Evolutionary conservation across 2,797 vertebrate species (phyloP).

Genomic region (Scolopax bukidnonensis): DNA sequence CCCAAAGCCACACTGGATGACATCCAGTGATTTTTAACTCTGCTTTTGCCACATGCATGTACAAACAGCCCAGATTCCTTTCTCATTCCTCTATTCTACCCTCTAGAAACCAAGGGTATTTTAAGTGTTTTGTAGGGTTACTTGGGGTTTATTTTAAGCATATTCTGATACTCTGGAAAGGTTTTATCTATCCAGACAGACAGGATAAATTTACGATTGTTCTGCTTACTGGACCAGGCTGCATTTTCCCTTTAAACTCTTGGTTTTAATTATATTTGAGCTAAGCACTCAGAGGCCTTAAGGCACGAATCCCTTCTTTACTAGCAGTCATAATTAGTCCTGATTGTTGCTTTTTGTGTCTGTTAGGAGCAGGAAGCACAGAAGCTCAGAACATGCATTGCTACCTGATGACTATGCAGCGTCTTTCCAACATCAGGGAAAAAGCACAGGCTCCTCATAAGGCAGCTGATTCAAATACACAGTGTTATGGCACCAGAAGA

Average conservation of each 20-base stretch:
- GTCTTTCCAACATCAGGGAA: background rate
- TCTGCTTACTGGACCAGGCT: background rate
- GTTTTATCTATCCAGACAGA: background rate
- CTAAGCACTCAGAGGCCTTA: background rate
- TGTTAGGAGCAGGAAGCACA: background rate
- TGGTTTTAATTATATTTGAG: conserved; percentile 15
- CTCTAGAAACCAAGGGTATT: background rate
- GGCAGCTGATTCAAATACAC: background rate
- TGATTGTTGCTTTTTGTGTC: conserved; percentile 2
- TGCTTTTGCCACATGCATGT: background rate
- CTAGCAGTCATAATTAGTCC: conserved; percentile 1
- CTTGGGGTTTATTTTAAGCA: background rate
- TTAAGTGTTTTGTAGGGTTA: background rate
- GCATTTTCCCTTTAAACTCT: background rate
- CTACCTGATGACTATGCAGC: background rate
- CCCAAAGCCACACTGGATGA: background rate
- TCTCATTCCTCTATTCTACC: background rate
- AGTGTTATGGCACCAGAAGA: background rate
- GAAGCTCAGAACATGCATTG: background rate
- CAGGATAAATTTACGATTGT: background rate
- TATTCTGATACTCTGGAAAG: background rate
- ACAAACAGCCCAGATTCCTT: background rate
- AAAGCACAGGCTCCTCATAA: background rate
- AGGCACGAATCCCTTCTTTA: conserved; percentile 14
- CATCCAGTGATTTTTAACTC: background rate